These are phyloP conservation scores for Menidia menidia DNA, from an alignment of 2,797 vertebrate genomes.

Conservation along the genomic window DNA sequence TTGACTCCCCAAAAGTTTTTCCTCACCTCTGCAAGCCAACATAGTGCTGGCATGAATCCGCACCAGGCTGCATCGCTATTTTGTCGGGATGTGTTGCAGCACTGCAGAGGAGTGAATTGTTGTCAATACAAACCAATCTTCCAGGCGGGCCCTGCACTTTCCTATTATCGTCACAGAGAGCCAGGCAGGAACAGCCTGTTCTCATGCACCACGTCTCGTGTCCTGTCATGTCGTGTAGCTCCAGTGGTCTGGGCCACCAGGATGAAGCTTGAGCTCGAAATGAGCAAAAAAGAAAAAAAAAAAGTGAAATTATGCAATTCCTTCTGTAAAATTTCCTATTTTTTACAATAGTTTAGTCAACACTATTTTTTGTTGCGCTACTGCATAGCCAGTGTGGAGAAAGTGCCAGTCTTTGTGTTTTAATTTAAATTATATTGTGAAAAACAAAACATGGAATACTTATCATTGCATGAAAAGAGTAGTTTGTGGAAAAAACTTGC, in stretches of 20 bases:
- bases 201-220: constrained; percentile 19
- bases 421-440: too few species aligned
- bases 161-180: constrained; percentile 41
- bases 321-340: too few species aligned
- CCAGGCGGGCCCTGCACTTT: constrained; percentile 31
- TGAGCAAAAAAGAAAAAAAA: not conserved
- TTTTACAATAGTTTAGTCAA: too few species aligned
- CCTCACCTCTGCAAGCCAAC: constrained; percentile 10
- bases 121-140: constrained; percentile 30
- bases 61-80: constrained; percentile 5
- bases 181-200: constrained; percentile 57
- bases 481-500: too few species aligned
- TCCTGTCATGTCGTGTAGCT: constrained; percentile 33
- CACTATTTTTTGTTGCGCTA: too few species aligned
- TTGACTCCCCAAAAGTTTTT: constrained; percentile 7
- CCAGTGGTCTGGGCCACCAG: constrained; percentile 10
- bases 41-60: constrained; percentile 19
- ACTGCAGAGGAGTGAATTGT: constrained; percentile 19
- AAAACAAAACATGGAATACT: too few species aligned
- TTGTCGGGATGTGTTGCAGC: constrained; percentile 38
- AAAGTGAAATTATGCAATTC: too few species aligned
- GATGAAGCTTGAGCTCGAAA: constrained; percentile 35
- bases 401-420: too few species aligned
- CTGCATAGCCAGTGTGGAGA: too few species aligned
- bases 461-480: too few species aligned